A percentile compares a stretch with the other conserved stretches of the same genome.
These are phyloP conservation scores for Tamias sibiricus DNA, from an alignment of 2,113 vertebrate species.

Conservation along the genomic window DNA sequence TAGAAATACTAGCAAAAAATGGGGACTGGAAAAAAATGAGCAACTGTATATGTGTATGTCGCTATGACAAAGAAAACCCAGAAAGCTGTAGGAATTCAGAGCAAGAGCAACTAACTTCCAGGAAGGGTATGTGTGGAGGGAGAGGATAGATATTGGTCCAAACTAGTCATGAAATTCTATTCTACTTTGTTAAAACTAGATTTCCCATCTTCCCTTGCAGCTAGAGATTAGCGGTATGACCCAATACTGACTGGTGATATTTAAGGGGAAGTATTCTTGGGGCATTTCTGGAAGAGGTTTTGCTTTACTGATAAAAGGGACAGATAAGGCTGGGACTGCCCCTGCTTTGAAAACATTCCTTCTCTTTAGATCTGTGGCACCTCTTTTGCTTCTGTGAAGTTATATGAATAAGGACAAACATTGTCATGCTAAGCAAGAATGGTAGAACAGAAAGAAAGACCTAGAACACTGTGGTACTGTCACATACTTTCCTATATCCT, in stretches of 20 bases:
- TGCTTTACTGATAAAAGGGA: background rate
- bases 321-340: background rate
- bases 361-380: background rate
- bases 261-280: background rate
- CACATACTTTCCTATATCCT: background rate
- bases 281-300: background rate
- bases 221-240: background rate
- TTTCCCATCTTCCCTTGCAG: background rate
- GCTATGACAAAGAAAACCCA: background rate
- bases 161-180: background rate
- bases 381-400: background rate
- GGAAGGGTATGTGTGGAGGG: background rate
- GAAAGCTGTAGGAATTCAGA: background rate
- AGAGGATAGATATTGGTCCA: background rate
- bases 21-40: background rate
- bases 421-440: background rate
- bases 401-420: background rate
- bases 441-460: background rate
- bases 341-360: background rate
- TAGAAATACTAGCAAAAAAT: background rate
- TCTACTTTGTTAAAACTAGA: background rate
- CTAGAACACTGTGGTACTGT: background rate
- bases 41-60: background rate
- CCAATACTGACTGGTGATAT: background rate
- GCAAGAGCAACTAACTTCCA: background rate